These are phyloP conservation scores for Sterna hirundo DNA, from an alignment of 2,113 vertebrate species.

Conservation along the genomic window DNA sequence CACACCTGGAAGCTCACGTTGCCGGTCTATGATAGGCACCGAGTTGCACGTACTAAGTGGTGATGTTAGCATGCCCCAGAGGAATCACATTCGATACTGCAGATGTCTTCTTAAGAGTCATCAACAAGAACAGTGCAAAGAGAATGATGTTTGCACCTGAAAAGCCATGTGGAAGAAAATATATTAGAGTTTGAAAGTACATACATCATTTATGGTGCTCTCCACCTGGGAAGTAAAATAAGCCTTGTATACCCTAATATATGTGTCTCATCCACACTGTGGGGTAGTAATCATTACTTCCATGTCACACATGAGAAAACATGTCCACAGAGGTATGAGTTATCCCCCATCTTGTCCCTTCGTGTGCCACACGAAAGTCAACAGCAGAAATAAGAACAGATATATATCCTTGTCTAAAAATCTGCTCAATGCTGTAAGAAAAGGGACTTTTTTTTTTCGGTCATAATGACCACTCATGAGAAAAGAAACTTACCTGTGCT, in stretches of 20 bases:
- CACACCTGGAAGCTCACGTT: neutral
- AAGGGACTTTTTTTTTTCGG: neutral
- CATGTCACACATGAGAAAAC: neutral
- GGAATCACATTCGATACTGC: neutral
- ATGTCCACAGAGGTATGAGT: neutral
- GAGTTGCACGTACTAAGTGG: neutral
- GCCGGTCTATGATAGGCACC: neutral
- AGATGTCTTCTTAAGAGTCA: neutral
- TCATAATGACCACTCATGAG: neutral
- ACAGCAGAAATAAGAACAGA: neutral
- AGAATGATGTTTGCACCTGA: neutral
- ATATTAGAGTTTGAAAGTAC: neutral
- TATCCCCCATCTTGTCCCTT: neutral
- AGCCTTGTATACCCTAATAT: neutral
- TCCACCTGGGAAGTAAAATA: neutral
- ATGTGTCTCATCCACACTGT: no score
- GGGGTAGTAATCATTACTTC: neutral
- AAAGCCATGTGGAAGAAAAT: neutral
- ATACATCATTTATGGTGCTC: neutral
- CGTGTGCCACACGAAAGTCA: neutral
- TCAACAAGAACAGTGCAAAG: neutral
- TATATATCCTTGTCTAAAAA: neutral
- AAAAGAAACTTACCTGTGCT: neutral
- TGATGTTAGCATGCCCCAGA: neutral
- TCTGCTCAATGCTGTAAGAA: neutral